Evolutionary conservation across 2,797 vertebrate genomes (phyloP).

Genomic region (Allochrocebus solatus): DNA sequence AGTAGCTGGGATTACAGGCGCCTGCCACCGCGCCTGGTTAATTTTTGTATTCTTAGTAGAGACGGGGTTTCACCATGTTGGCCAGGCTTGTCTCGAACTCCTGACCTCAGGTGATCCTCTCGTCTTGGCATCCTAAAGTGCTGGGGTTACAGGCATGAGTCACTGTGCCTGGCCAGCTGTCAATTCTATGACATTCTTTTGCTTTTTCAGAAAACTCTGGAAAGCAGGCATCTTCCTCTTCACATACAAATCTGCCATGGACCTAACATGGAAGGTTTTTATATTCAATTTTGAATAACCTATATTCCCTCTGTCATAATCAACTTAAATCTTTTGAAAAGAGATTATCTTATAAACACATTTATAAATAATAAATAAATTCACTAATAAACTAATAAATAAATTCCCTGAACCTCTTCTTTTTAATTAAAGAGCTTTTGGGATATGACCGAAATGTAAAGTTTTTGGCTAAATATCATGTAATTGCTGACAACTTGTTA

Average conservation of each 20-base stretch:
- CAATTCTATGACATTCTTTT: neutral
- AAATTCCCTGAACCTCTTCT: neutral
- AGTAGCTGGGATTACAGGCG: neutral
- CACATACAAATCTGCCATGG: neutral
- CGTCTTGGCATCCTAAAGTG: neutral
- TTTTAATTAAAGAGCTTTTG: neutral
- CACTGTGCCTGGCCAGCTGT: neutral
- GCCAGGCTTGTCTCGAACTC: neutral
- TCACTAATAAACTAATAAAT: neutral
- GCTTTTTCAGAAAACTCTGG: slow-evolving; percentile 25
- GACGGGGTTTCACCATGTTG: neutral
- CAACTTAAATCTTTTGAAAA: neutral
- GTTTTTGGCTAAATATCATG: neutral
- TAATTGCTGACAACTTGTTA: neutral
- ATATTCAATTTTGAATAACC: neutral
- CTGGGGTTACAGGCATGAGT: neutral
- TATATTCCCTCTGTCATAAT: neutral
- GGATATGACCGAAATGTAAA: neutral
- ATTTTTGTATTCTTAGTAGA: neutral
- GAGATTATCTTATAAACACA: neutral
- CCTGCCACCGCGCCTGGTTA: neutral
- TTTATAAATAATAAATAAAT: neutral
- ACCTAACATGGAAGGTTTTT: neutral
- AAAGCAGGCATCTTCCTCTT: neutral
- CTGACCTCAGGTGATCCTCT: neutral